Evolutionary conservation across 2,888 invertebrate genomes (phyloP).

Genomic region (Nineta flava): DNA sequence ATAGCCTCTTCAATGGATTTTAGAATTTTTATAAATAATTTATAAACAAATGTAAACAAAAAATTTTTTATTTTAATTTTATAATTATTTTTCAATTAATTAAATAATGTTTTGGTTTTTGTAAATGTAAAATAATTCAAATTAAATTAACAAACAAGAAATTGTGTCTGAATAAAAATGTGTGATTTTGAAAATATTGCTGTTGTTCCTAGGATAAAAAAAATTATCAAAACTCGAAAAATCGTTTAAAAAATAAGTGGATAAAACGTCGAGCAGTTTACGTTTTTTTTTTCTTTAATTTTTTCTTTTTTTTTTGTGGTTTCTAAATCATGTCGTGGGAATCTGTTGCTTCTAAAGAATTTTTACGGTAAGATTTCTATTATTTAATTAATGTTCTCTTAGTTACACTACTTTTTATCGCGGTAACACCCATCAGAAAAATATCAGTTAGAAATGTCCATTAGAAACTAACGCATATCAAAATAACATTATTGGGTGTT

Average conservation of each 20-base stretch:
- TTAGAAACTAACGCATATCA: too few species aligned
- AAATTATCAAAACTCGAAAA: neutral
- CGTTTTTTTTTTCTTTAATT: neutral
- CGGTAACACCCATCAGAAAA: too few species aligned
- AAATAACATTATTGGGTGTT: too few species aligned
- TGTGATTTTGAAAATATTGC: neutral
- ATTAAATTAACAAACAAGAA: neutral
- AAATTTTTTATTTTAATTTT: neutral
- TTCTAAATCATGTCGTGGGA: constrained; percentile 61
- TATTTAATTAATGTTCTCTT: neutral
- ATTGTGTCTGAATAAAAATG: neutral
- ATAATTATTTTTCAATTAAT: neutral
- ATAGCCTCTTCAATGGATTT: neutral
- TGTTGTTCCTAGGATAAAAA: neutral
- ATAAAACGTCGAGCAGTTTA: too few species aligned
- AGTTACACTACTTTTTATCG: too few species aligned
- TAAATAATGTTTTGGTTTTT: too few species aligned
- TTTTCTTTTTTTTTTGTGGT: neutral
- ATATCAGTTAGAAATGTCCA: too few species aligned
- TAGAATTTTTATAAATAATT: neutral
- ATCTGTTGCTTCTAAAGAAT: constrained; percentile 66
- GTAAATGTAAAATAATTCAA: neutral
- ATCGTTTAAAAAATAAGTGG: neutral
- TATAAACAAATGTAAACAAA: neutral
- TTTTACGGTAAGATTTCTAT: constrained; percentile 45